Conservation (phyloP, 2,113 vertebrate species). For the Elanoides forficatus region DNA sequence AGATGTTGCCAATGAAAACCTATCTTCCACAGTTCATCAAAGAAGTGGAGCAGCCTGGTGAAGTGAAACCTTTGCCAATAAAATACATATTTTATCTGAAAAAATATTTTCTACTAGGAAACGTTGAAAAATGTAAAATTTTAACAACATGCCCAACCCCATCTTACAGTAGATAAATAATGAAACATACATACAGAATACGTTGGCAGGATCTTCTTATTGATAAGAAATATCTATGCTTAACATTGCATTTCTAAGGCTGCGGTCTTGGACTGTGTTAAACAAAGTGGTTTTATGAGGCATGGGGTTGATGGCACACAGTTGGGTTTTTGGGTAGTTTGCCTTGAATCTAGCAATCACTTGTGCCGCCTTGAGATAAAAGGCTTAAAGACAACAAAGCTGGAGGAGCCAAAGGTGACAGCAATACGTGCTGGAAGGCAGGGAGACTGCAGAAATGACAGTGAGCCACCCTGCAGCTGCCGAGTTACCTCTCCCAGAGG, state of each 20-base stretch:
- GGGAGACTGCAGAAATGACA: neutral
- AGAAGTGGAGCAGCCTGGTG: neutral
- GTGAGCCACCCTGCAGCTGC: neutral
- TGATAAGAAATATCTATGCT: neutral
- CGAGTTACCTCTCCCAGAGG: neutral
- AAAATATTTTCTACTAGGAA: constrained; percentile 22
- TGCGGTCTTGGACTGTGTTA: neutral
- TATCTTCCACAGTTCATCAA: constrained; percentile 53
- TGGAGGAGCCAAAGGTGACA: neutral
- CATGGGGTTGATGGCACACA: neutral
- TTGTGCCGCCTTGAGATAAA: neutral
- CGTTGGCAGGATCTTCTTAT: neutral
- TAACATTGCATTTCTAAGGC: neutral
- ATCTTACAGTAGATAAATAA: constrained; percentile 16
- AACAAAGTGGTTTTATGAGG: neutral
- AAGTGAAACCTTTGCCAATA: constrained; percentile 32
- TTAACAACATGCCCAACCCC: neutral
- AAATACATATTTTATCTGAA: constrained; percentile 36
- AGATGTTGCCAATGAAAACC: constrained; percentile 59
- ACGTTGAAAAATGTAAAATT: neutral
- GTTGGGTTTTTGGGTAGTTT: neutral
- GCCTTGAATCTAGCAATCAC: neutral
- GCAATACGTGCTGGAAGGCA: neutral
- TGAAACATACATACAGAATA: neutral
- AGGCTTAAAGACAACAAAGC: neutral